These are phyloP conservation scores for Chironomus striatipennis DNA, from an alignment of 1,140 invertebrate genomes.

Conservation along the genomic window DNA sequence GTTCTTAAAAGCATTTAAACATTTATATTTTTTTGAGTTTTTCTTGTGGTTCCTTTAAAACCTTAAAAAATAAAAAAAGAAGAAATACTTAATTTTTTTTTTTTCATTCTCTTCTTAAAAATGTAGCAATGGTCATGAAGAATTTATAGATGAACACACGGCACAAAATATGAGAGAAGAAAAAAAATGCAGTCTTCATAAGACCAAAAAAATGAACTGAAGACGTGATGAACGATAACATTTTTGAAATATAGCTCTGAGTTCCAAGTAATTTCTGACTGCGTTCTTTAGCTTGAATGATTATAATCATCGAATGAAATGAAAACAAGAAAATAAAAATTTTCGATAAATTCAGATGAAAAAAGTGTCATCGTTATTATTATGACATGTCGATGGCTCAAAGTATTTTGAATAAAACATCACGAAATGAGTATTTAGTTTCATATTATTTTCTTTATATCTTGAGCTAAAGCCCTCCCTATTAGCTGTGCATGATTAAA, in stretches of 20 bases:
- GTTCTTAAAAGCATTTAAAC: neutral
- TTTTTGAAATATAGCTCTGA: neutral
- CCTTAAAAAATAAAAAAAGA: no score
- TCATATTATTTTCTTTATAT: neutral
- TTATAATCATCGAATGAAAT: neutral
- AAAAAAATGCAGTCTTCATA: neutral
- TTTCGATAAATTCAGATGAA: neutral
- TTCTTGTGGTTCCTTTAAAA: no score
- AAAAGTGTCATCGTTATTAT: slow-evolving; percentile 2
- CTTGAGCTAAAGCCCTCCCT: no score
- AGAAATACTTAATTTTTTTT: no score
- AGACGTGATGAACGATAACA: slow-evolving; percentile 7
- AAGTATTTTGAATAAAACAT: slow-evolving; percentile 17
- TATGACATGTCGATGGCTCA: neutral
- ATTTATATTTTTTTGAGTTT: neutral
- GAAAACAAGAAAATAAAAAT: neutral
- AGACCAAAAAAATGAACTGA: neutral
- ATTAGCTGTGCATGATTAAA: no score
- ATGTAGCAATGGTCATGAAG: no score
- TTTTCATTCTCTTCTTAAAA: no score
- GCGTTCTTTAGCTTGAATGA: slow-evolving; percentile 12
- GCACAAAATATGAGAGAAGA: neutral
- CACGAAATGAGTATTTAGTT: slow-evolving; percentile 15
- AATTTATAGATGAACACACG: neutral
- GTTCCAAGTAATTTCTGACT: slow-evolving; percentile 5